A percentile compares a stretch with the other conserved stretches of the same genome.
Conservation (phyloP, 2,113 vertebrate species). For the Peucedramus taeniatus region DNA sequence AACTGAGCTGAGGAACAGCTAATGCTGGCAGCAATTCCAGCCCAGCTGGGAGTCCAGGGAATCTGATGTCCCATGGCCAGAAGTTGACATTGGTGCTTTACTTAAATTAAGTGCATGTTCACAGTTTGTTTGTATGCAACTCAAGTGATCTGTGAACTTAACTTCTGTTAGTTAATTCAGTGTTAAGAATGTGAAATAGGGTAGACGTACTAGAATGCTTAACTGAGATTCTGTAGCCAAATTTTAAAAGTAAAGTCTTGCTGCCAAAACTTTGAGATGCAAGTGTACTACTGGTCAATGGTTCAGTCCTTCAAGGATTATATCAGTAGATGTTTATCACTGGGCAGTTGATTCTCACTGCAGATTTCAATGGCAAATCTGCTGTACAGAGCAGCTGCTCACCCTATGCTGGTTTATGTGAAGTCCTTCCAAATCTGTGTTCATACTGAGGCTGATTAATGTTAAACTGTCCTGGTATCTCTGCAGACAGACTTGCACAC, state of each 20-base stretch:
- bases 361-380: background rate
- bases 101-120: background rate
- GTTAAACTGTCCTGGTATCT: background rate
- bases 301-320: background rate
- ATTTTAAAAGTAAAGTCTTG: background rate
- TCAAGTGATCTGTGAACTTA: background rate
- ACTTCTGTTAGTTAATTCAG: background rate
- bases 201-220: background rate
- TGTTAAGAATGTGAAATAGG: background rate
- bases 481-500: background rate
- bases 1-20: background rate
- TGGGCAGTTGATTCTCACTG: background rate
- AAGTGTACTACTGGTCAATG: background rate
- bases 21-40: constrained; percentile 10
- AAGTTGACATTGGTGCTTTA: background rate
- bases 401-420: background rate
- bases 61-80: background rate
- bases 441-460: background rate
- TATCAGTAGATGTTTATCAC: background rate
- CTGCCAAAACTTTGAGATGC: background rate
- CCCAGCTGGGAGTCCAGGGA: background rate
- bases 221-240: background rate
- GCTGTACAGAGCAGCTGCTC: background rate
- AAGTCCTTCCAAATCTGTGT: background rate
- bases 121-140: background rate